phyloP scores from a whole-genome alignment of 2,888 invertebrate genomes.

The Linnaemya tessellans region DNA sequence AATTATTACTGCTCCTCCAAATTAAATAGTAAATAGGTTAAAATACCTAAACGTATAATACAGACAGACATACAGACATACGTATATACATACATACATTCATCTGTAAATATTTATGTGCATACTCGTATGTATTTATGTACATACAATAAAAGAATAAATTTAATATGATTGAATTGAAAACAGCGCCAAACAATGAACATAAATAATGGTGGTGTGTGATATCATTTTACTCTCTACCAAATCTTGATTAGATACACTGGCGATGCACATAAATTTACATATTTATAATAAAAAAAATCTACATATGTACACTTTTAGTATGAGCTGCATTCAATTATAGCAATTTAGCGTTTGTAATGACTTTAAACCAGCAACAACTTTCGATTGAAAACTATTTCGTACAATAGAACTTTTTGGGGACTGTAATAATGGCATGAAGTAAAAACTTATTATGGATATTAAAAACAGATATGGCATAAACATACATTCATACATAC shows the following conservation, averaged over 20 bases:
- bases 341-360: slow-evolving; percentile 47
- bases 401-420: background rate
- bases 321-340: slow-evolving; percentile 54
- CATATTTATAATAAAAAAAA: background rate
- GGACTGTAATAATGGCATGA: background rate
- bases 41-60: background rate
- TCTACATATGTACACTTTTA: background rate
- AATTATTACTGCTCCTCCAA: too few species aligned
- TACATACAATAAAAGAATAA: slow-evolving; percentile 38
- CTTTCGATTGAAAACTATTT: slow-evolving; percentile 6
- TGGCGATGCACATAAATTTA: slow-evolving; percentile 19
- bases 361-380: slow-evolving; percentile 18
- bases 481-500: too few species aligned
- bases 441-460: background rate
- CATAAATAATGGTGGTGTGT: slow-evolving; percentile 19
- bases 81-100: background rate
- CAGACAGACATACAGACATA: background rate
- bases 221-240: slow-evolving; percentile 1
- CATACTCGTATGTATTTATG: background rate
- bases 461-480: too few species aligned
- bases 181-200: slow-evolving; percentile 66
- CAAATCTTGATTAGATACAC: slow-evolving; percentile 8
- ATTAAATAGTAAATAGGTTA: too few species aligned
- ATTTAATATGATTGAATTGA: slow-evolving; percentile 49
- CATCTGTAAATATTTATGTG: background rate